Evolutionary conservation across 2,888 invertebrate species (phyloP), one percentile per base, ranked within the genome.

Genomic region (Melanostoma scalare): DNA sequence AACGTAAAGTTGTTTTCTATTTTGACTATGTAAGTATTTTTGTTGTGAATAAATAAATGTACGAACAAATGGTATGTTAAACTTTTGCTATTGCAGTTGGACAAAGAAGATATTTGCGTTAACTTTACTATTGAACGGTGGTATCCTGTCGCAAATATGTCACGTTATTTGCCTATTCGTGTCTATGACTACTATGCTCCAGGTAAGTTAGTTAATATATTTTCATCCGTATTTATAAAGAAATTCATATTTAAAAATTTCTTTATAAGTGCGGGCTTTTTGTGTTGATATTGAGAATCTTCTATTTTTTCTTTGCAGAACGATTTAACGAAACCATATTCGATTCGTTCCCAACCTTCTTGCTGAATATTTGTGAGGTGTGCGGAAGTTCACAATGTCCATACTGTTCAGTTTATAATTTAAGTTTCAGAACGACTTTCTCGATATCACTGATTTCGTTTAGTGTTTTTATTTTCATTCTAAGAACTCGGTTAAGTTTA

Each of bases 161-260:
- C 98, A 0, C 94, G 97, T 55, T 97, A 96, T 91, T 93, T 98
- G 86, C 95, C 97, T 3, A 95, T 98, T 68, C 93, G 96, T 73
- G 95, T 98, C 8, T 99, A 98, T 91, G 98, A 99, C 92, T 98
- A 98, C 90, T 98, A 98, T 91, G 96, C 98, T 69, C 98, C 98
- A 88, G 98, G 98, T 97, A 91, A 91, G 90, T 88, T 52, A 52
- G 3, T 31, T 0, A 20, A 20, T 20, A 20, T 20, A 20, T 20
- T 20, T 20, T 20, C 20, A 20, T 20, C 20, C 20, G 0, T 20
- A 20, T 20, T n/a, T n/a, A 6, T 10, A n/a, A 4, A 10, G 44
- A 8, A 58, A 40, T 40, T 65, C 42, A 38, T 46, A 4, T 53
- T 44, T 71, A 56, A 38, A n/a, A 56, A 35, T 35, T 40, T 20